Base-by-base conservation (phyloP, 2,888 invertebrate genomes). In the Drosophila tripunctata region DNA sequence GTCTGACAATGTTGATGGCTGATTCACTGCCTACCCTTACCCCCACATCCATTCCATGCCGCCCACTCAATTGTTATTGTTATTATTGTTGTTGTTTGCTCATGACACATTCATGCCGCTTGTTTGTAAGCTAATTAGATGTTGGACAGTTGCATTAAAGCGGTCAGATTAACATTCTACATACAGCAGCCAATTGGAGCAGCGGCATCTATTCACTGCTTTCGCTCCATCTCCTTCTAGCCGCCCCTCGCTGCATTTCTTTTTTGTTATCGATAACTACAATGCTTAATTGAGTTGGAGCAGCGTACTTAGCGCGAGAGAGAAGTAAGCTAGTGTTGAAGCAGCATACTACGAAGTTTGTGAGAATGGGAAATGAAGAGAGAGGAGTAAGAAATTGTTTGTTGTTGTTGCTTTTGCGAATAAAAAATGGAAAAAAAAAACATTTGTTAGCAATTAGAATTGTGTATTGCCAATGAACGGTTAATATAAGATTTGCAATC, bases 401-500 rank as follows among this genome's bases (percentile, higher is more conserved):
- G n/a, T n/a, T n/a, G n/a, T n/a, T n/a, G n/a, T n/a, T n/a, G n/a
- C n/a, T n/a, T n/a, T n/a, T n/a, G 43, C 27, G 10, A 27, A 27
- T 10, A 8, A 27, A 8, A 27, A 27, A 8, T 27, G 27, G 10
- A 50, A 61, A 38, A 60, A 38, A 58, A 44, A 65, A 65, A 66
- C 63, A 85, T 85, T 81, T 87, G 87, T 81, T 72, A 67, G 82
- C 78, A 78, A 87, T 81, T 85, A 85, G 72, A 85, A 84, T 69
- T 72, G 64, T 58, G 52, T 8, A 58, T 43, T 51, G 60, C 74
- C 81, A 78, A 66, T 77, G 65, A 76, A 74, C 63, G 82, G 78
- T 75, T 81, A 75, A 84, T 82, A 87, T 64, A 85, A 87, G 87
- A 87, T 78, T 84, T 78, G 67, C 87, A 81, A 81, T 81, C 85